Conservation (phyloP, 1,140 invertebrate species). For the Eupristina koningsbergeri region DNA sequence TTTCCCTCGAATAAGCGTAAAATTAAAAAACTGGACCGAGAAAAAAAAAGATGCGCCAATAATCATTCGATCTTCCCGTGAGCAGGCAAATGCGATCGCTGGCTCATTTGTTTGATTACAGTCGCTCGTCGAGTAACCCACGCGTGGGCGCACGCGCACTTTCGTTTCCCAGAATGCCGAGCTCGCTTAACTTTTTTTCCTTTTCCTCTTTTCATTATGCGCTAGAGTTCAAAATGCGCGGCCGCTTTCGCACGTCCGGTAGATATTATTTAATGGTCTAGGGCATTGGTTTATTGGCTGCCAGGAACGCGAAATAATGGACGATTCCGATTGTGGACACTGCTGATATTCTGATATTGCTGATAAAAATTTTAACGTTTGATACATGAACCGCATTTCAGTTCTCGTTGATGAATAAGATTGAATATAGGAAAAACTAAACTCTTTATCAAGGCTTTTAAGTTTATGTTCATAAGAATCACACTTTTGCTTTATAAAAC, state of each 20-base stretch:
- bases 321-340: neutral
- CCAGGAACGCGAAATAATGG: neutral
- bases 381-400: too few species aligned
- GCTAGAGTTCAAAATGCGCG: neutral
- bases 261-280: neutral
- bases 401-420: too few species aligned
- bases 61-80: neutral
- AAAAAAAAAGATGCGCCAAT: neutral
- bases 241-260: neutral
- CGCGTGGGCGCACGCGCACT: neutral
- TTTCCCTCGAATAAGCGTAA: neutral
- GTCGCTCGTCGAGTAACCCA: too few species aligned
- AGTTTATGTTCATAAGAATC: too few species aligned
- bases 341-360: neutral
- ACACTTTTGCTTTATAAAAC: too few species aligned
- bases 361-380: neutral
- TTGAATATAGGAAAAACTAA: too few species aligned
- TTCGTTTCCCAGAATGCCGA: neutral
- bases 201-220: neutral
- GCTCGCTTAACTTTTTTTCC: neutral
- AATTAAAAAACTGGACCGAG: neutral
- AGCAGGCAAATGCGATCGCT: neutral
- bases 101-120: too few species aligned
- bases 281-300: neutral
- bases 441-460: too few species aligned